Base-by-base conservation (phyloP, 2,113 vertebrate species). In the Clarias batrachus region DNA sequence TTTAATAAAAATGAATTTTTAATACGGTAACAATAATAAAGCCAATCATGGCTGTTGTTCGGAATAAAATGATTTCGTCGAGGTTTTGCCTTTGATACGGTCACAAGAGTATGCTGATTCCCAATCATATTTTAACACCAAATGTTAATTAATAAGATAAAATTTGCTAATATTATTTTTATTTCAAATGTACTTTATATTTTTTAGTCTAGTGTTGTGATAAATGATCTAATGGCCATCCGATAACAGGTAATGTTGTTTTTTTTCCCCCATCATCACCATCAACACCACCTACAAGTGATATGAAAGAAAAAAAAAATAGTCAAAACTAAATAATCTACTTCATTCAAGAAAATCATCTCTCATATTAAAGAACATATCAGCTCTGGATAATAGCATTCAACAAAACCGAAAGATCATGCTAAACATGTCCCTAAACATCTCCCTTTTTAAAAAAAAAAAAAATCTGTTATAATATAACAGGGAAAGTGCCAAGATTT, bases 401-500 rank as follows among this genome's bases (percentile, higher is more conserved):
- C 52, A 81, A 71, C 37, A 79, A 73, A 88, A 80, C 59, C 23
- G 12, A 76, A n/a, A 83, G 68, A 86, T 71, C 87, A 88, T 84
- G 85, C 85, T 70, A 81, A 84, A 88, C 78, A 81, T 54, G 30
- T 88, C 57, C 77, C 66, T n/a, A 60, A 30, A 83, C 63, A 54
- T 84, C 27, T 76, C 48, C 6, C 48, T 48, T 48, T 7, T n/a
- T n/a, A n/a, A n/a, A n/a, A 33, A 8, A 48, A 48, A 48, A 41
- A 48, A 48, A 16, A 21, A 78, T 19, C 84, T 76, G 87, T 83
- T 86, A 88, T 27, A 63, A 76, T 73, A 59, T 78, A 56, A 30
- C n/a, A 78, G 27, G 79, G 66, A 21, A 41, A 60, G 59, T 82
- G 37, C 23, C 27, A 82, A 78, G 57, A 85, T 25, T 30, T 21